These are phyloP conservation scores for Eucera pruinosa DNA, from an alignment of 2,888 invertebrate species.

Conservation along the genomic window DNA sequence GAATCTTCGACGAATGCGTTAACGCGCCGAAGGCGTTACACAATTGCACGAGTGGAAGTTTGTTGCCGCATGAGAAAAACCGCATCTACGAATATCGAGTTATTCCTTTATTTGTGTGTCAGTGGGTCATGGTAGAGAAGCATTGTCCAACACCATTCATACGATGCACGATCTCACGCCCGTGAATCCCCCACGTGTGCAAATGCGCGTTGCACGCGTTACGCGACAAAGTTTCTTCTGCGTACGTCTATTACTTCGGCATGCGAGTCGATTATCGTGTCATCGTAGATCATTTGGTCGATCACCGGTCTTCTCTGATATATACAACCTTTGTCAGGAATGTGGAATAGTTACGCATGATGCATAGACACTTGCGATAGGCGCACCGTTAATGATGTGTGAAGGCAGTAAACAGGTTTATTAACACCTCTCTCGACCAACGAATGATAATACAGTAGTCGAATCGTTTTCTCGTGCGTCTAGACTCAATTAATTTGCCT, in stretches of 20 bases:
- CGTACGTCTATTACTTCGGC: slow-evolving; percentile 34
- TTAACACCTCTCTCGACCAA: slow-evolving; percentile 7
- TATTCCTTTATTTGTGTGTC: slow-evolving; percentile 74
- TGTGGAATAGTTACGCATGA: background rate
- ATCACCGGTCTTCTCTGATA: background rate
- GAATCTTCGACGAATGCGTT: background rate
- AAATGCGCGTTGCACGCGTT: slow-evolving; percentile 36
- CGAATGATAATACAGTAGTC: background rate
- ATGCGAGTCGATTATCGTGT: slow-evolving; percentile 18
- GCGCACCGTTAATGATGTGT: slow-evolving; percentile 1
- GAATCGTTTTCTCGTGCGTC: background rate
- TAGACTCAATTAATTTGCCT: background rate
- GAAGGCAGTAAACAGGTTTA: slow-evolving; percentile 1
- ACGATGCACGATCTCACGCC: slow-evolving; percentile 55
- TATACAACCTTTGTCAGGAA: slow-evolving; percentile 25
- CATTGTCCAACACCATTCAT: slow-evolving; percentile 73
- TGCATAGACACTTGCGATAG: slow-evolving; percentile 7
- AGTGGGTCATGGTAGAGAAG: slow-evolving; percentile 78
- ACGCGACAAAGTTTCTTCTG: slow-evolving; percentile 12
- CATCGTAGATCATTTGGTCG: background rate
- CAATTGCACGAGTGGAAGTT: background rate
- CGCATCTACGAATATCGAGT: slow-evolving; percentile 41
- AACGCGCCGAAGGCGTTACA: background rate
- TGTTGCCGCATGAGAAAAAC: slow-evolving; percentile 2
- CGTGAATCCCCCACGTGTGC: slow-evolving; percentile 57